Evolutionary conservation across 2,797 vertebrate species (phyloP).

Genomic region (Varecia variegata): DNA sequence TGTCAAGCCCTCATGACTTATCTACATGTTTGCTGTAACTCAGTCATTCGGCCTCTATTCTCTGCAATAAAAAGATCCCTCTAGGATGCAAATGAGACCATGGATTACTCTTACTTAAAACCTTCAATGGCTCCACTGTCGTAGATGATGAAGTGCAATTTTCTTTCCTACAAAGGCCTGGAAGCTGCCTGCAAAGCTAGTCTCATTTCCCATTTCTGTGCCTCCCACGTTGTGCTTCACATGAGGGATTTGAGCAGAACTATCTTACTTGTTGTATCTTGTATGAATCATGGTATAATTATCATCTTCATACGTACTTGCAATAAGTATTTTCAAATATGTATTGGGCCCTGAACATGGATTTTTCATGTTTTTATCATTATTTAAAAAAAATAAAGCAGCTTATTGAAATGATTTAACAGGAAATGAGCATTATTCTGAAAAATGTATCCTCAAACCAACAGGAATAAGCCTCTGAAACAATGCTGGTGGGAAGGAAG

Average conservation of each 20-base stretch:
- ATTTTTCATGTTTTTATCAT: background rate
- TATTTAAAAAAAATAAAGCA: background rate
- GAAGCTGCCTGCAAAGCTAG: too few species aligned
- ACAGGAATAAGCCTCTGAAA: background rate
- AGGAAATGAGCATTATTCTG: background rate
- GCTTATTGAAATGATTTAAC: background rate
- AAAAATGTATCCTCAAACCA: background rate
- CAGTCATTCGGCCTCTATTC: background rate
- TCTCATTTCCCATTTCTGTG: background rate
- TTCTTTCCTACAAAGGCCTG: background rate
- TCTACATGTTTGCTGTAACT: background rate
- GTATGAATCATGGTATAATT: background rate
- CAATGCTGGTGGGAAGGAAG: background rate
- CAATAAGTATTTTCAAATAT: background rate
- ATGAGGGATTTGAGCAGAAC: background rate
- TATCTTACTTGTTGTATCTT: too few species aligned
- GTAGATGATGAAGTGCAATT: background rate
- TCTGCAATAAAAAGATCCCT: background rate
- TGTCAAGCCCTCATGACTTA: background rate
- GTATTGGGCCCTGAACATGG: background rate
- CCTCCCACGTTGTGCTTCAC: background rate
- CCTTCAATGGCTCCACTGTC: too few species aligned
- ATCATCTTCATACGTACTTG: background rate
- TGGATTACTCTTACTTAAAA: background rate
- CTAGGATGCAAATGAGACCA: background rate